phyloP scores from a whole-genome alignment of 2,888 invertebrate genomes.

The Xiphydria camelus region DNA sequence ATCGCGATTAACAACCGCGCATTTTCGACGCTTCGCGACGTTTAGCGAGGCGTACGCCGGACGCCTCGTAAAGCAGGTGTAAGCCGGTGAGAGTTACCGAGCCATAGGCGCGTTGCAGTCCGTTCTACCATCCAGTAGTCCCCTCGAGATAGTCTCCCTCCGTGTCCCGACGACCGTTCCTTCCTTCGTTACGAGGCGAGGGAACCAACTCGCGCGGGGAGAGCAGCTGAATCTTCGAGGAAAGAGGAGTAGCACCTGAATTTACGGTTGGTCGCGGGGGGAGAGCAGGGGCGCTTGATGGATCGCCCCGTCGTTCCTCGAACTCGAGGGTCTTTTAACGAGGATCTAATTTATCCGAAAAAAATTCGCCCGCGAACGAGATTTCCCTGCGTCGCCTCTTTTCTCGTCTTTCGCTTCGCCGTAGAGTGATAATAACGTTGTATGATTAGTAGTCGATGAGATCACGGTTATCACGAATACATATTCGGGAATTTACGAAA shows the following conservation, averaged over 20 bases:
- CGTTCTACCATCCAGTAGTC: constrained; percentile 43
- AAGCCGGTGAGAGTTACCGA: constrained; percentile 21
- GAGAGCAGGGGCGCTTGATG: constrained; percentile 13
- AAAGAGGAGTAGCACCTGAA: constrained; percentile 48
- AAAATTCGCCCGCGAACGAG: too few species aligned
- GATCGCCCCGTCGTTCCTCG: constrained; percentile 4
- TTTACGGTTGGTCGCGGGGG: constrained; percentile 20
- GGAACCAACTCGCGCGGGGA: constrained; percentile 1
- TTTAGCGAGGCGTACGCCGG: background rate
- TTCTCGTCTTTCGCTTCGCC: too few species aligned
- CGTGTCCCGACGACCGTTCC: constrained; percentile 25
- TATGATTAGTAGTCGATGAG: too few species aligned
- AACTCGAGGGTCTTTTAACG: constrained; percentile 25
- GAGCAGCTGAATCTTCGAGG: constrained; percentile 47
- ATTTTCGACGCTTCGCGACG: too few species aligned
- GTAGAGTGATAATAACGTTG: too few species aligned
- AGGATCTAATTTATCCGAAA: constrained; percentile 28
- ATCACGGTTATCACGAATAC: too few species aligned
- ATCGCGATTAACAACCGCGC: too few species aligned
- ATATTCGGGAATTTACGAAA: too few species aligned
- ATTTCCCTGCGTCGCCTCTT: too few species aligned
- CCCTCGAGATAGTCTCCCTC: constrained; percentile 38
- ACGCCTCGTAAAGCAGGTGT: constrained; percentile 42
- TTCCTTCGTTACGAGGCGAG: constrained; percentile 15
- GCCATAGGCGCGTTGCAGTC: constrained; percentile 15